Evolutionary conservation across 1,140 invertebrate genomes (phyloP).

Genomic region (Lucilia sericata): DNA sequence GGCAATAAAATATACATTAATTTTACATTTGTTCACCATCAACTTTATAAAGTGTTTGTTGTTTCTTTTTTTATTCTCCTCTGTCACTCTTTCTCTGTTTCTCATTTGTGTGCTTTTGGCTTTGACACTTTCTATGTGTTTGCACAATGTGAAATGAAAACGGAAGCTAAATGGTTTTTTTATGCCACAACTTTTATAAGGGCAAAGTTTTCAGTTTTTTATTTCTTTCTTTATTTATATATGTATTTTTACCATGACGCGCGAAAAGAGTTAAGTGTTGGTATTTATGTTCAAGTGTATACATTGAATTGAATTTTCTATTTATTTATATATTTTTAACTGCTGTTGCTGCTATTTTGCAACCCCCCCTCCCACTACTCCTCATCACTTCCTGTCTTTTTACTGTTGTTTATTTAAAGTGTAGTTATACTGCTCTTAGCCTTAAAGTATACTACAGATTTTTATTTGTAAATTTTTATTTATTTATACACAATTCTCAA

Average conservation of each 20-base stretch:
- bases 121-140: background rate
- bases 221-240: background rate
- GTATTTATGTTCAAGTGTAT: background rate
- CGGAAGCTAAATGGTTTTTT: background rate
- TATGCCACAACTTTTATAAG: background rate
- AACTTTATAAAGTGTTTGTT: background rate
- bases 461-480: background rate
- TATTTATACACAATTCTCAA: background rate
- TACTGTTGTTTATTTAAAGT: background rate
- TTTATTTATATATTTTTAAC: background rate
- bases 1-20: conserved; percentile 40
- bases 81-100: background rate
- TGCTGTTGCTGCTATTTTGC: background rate
- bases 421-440: conserved; percentile 17
- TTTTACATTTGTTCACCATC: conserved; percentile 37
- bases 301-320: conserved; percentile 12
- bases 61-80: background rate
- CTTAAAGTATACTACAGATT: conserved; percentile 31
- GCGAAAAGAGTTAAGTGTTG: background rate
- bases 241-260: background rate
- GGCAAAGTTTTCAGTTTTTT: background rate
- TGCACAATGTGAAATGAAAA: background rate
- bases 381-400: background rate
- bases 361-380: too few species aligned
- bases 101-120: background rate